phyloP scores from a whole-genome alignment of 1,140 invertebrate genomes.

The Euwallacea fornicatus region DNA sequence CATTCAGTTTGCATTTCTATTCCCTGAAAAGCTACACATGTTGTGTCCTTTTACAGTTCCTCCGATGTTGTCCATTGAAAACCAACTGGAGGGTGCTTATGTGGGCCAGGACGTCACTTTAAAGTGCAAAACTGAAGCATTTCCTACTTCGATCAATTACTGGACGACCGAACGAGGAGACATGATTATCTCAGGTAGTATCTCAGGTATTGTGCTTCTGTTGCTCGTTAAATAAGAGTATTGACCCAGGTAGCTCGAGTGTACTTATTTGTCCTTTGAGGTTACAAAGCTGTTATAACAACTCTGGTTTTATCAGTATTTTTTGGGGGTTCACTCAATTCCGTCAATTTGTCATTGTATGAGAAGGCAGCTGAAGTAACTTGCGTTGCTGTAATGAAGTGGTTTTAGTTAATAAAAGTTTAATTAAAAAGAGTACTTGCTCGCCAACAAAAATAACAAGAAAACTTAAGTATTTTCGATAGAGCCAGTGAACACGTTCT shows the following conservation, averaged over 20 bases:
- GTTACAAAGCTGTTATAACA: too few relatives aligned
- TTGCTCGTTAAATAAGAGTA: conserved; percentile 24
- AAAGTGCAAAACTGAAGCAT: conserved; percentile 86
- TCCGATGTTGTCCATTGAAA: conserved; percentile 84
- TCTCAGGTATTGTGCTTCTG: conserved; percentile 38
- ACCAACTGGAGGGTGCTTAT: conserved; percentile 81
- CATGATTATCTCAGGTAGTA: conserved; percentile 86
- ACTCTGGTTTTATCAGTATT: neutral
- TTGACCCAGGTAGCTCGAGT: neutral
- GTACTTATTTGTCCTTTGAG: too few relatives aligned
- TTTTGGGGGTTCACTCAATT: neutral
- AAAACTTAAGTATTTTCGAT: conserved; percentile 31
- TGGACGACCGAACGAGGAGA: conserved; percentile 83
- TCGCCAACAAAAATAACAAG: conserved; percentile 28
- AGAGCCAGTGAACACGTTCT: conserved; percentile 30
- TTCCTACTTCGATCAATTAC: conserved; percentile 85
- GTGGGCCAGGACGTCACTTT: conserved; percentile 78
- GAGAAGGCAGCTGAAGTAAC: neutral
- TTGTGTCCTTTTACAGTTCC: conserved; percentile 64
- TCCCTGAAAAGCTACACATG: too few relatives aligned
- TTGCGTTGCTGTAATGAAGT: conserved; percentile 21
- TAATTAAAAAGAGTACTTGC: conserved; percentile 29
- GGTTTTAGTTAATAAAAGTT: conserved; percentile 25
- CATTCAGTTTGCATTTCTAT: too few relatives aligned
- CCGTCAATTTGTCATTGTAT: neutral